Evolutionary conservation across 35 echinoderm and acorn worm species (phyloP).

Genomic region (Amphiura filiformis): DNA sequence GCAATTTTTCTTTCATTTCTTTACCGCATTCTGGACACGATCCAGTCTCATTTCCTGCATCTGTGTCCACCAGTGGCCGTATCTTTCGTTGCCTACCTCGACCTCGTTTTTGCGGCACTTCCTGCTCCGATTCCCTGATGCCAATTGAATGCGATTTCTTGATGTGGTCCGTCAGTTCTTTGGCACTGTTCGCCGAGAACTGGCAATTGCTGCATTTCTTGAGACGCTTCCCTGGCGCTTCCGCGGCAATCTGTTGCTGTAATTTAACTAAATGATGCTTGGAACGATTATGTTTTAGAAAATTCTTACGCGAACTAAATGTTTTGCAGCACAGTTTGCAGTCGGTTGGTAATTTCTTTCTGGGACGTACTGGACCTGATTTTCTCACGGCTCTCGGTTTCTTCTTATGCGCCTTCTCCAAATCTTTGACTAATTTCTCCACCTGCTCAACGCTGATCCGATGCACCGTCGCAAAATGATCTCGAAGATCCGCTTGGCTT

Average conservation of each 20-base stretch:
- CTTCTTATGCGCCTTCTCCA: not conserved
- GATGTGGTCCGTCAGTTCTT: constrained; percentile 31
- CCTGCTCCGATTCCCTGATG: not conserved
- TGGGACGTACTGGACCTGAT: not conserved
- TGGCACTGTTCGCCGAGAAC: constrained; percentile 1
- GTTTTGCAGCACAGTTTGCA: not conserved
- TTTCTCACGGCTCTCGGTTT: not conserved
- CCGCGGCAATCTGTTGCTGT: not conserved
- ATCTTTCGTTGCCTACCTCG: not conserved
- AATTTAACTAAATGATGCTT: not conserved
- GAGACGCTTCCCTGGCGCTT: not conserved
- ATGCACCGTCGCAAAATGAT: not conserved
- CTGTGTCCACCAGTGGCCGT: too few species aligned
- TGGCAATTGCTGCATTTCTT: constrained; percentile 5
- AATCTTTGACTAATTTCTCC: not conserved
- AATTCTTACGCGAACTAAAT: not conserved
- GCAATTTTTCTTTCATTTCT: not conserved
- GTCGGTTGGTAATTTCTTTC: not conserved
- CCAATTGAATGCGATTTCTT: not conserved
- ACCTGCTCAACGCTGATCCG: not conserved
- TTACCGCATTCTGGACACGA: not conserved
- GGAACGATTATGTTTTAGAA: not conserved
- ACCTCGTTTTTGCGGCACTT: not conserved
- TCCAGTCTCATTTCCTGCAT: not conserved
- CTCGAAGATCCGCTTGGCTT: not conserved